Percentiles rank a stretch among this genome's conserved stretches.
These are phyloP conservation scores for Stenodera caucasica DNA, from an alignment of 2,888 invertebrate genomes.

Conservation along the genomic window DNA sequence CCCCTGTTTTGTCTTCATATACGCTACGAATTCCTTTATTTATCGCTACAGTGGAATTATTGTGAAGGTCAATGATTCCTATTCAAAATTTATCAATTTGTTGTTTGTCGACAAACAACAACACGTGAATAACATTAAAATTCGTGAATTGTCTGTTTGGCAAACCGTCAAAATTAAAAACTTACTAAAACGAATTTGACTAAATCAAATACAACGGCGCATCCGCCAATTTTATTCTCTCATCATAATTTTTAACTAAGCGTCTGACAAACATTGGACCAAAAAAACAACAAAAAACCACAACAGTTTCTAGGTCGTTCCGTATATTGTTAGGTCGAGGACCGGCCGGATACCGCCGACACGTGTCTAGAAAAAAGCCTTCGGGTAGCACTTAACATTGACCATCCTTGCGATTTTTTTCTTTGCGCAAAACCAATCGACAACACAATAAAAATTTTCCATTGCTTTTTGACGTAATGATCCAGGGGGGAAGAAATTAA, in stretches of 20 bases:
- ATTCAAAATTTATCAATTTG: background rate
- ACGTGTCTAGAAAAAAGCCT: conserved; percentile 6
- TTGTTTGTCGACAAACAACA: background rate
- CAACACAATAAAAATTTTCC: too few species aligned
- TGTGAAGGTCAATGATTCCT: background rate
- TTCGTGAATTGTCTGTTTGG: background rate
- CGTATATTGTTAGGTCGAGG: conserved; percentile 2
- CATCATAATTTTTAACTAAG: too few species aligned
- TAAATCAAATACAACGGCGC: background rate
- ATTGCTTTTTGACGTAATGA: too few species aligned
- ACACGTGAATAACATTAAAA: background rate
- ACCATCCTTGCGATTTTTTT: background rate
- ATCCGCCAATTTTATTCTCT: conserved; percentile 1
- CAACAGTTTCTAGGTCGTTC: background rate
- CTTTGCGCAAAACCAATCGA: too few species aligned
- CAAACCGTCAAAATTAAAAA: background rate
- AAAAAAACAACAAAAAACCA: background rate
- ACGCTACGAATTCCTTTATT: too few species aligned
- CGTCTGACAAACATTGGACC: too few species aligned
- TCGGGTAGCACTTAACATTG: background rate
- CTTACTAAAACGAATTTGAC: too few species aligned
- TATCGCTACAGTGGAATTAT: background rate
- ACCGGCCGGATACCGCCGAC: background rate
- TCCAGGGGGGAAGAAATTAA: too few species aligned
- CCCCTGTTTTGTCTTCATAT: too few species aligned